These are phyloP conservation scores for Ramazzottius varieornatus DNA, from an alignment of 2,888 invertebrate species.

Conservation along the genomic window DNA sequence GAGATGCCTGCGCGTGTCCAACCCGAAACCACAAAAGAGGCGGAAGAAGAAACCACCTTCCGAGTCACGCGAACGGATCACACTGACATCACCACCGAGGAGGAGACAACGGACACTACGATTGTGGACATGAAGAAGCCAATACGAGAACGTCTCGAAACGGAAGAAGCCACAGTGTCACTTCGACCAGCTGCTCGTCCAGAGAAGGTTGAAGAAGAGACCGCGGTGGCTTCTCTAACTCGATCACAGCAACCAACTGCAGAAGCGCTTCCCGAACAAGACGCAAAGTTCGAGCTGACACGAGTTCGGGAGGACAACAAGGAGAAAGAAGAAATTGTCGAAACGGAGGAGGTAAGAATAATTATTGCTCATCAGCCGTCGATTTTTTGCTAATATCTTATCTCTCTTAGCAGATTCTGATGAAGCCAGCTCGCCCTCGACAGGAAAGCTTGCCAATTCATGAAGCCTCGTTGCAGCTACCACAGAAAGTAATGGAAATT, in stretches of 20 bases:
- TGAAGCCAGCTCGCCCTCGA: too few relatives aligned
- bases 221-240: too few relatives aligned
- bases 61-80: not conserved
- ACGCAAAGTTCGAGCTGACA: not conserved
- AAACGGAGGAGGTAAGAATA: too few relatives aligned
- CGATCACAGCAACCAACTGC: too few relatives aligned
- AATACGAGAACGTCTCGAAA: not conserved
- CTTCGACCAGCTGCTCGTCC: too few relatives aligned
- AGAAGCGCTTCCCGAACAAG: too few relatives aligned
- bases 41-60: not conserved
- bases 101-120: not conserved
- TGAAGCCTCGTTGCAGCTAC: not conserved
- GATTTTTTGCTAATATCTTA: too few relatives aligned
- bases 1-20: not conserved
- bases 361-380: too few relatives aligned
- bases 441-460: not conserved
- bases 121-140: not conserved
- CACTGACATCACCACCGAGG: not conserved
- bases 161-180: not conserved
- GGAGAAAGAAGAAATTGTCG: too few relatives aligned
- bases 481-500: too few relatives aligned
- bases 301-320: too few relatives aligned
- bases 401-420: too few relatives aligned
- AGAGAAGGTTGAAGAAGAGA: not conserved
- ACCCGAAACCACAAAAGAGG: not conserved